These are phyloP conservation scores for Hycleus phaleratus DNA, from an alignment of 1,140 invertebrate species.

Conservation along the genomic window DNA sequence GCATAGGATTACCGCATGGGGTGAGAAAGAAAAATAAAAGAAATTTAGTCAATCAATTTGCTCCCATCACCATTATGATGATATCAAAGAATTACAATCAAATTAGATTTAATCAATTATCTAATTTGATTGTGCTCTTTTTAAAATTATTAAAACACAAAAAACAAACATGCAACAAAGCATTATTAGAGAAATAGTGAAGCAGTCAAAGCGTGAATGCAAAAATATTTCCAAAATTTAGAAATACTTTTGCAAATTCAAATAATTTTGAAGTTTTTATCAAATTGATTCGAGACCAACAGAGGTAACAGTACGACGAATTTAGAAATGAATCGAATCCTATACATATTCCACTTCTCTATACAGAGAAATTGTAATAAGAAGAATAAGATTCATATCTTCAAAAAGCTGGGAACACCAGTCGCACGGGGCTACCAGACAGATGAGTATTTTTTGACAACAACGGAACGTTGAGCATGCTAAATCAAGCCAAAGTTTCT, in stretches of 20 bases:
- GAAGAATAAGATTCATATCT: constrained; percentile 23
- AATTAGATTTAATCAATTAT: no score
- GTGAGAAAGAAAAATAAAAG: constrained; percentile 26
- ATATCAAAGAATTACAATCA: background rate
- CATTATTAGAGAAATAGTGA: background rate
- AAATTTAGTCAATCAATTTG: constrained; percentile 24
- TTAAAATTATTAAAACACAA: background rate
- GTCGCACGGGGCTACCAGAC: constrained; percentile 41
- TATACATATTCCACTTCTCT: constrained; percentile 8
- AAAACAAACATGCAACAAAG: constrained; percentile 4
- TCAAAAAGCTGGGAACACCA: constrained; percentile 23
- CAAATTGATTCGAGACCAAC: background rate
- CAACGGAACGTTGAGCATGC: constrained; percentile 36
- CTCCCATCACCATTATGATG: constrained; percentile 17
- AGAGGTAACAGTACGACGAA: constrained; percentile 5
- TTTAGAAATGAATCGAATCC: constrained; percentile 26
- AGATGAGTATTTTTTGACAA: constrained; percentile 36
- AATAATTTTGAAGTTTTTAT: no score
- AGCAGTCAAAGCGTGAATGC: constrained; percentile 9
- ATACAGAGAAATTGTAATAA: background rate
- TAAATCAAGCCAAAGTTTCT: constrained; percentile 23
- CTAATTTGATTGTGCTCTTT: no score
- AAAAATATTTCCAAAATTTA: no score
- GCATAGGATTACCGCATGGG: background rate
- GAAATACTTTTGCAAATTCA: no score